Evolutionary conservation across 2,113 vertebrate species (phyloP), one percentile per base, ranked within the genome.

Genomic region (Hemiprocne comata): DNA sequence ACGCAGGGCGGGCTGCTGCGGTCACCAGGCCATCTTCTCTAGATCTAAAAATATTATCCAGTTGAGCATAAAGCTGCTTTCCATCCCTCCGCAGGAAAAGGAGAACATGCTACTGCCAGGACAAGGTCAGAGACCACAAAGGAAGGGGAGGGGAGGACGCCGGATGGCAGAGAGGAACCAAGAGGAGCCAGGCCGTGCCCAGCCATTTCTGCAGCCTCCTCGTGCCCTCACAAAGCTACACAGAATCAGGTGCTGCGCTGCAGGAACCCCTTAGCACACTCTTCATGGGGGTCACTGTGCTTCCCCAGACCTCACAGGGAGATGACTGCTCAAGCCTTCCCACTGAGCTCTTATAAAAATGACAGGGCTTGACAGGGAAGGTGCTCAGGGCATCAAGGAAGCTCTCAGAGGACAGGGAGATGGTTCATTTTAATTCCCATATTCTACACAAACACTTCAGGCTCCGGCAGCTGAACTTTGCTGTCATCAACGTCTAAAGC

Each of bases 241-340:
- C 55, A 38, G 70, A 84, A 72, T 7, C 48, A 82, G 28, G 4
- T 1, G 0, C 12, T 73, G 34, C 0, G 6, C 13, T 1, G 2
- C 9, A 79, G 31, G 13, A 29, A 65, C 8, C 42, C 19, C 28
- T 54, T 4, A 60, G 36, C 21, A 78, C 17, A 60, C 8, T 5
- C 61, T 50, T 54, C 38, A 54, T 0, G 0, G 28, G 9, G 42
- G 10, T 19, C n/a, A 36, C 25, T 2, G 0, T 0, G 1, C n/a
- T 75, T 79, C n/a, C n/a, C 38, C 67, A 81, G 60, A 62, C 20
- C 3, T 10, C 1, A 3, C 14, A 74, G 34, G 24, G 83, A 12
- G 40, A 73, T 23, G 31, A 61, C 55, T 51, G 42, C 51, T 85
- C 28, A 46, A 87, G 48, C 23, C 42, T 60, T 74, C 55, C 36